These are phyloP conservation scores for Allophyes oxyacanthae DNA, from an alignment of 2,888 invertebrate species.

Conservation along the genomic window DNA sequence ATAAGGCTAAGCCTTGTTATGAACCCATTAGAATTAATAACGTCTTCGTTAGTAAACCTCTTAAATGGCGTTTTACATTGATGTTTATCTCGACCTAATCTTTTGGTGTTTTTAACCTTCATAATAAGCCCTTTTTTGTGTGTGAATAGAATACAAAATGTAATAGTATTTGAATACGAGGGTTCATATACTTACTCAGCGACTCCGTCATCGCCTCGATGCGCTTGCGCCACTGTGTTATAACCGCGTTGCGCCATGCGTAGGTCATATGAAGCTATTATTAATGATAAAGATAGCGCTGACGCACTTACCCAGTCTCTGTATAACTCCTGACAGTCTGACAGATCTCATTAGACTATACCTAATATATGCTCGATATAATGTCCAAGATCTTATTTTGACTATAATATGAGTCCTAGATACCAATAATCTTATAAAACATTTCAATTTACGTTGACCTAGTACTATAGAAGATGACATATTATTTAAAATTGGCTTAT, in stretches of 20 bases:
- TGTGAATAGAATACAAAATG: slow-evolving; percentile 39
- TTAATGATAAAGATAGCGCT: slow-evolving; percentile 63
- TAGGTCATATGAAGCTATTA: slow-evolving; percentile 58
- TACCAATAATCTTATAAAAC: too few relatives aligned
- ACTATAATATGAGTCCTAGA: too few relatives aligned
- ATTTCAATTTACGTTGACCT: too few relatives aligned
- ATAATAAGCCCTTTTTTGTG: slow-evolving; percentile 28
- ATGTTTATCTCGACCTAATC: slow-evolving; percentile 9
- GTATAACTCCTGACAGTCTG: slow-evolving; percentile 20
- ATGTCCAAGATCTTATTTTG: slow-evolving; percentile 1
- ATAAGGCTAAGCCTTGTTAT: slow-evolving; percentile 1
- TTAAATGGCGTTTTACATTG: slow-evolving; percentile 14
- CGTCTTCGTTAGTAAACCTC: slow-evolving; percentile 16
- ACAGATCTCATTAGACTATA: slow-evolving; percentile 29
- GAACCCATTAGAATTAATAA: slow-evolving; percentile 25
- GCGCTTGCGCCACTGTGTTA: slow-evolving; percentile 64
- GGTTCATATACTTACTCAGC: slow-evolving; percentile 52
- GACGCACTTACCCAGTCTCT: slow-evolving; percentile 32
- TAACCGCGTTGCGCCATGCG: slow-evolving; percentile 65
- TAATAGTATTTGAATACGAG: slow-evolving; percentile 42
- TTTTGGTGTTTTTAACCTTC: slow-evolving; percentile 16
- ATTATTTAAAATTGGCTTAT: too few relatives aligned
- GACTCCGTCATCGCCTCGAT: slow-evolving; percentile 51
- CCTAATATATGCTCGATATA: background rate
- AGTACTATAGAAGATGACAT: too few relatives aligned